Evolutionary conservation across 1,140 invertebrate genomes (phyloP).

Genomic region (Drosophila ambigua): DNA sequence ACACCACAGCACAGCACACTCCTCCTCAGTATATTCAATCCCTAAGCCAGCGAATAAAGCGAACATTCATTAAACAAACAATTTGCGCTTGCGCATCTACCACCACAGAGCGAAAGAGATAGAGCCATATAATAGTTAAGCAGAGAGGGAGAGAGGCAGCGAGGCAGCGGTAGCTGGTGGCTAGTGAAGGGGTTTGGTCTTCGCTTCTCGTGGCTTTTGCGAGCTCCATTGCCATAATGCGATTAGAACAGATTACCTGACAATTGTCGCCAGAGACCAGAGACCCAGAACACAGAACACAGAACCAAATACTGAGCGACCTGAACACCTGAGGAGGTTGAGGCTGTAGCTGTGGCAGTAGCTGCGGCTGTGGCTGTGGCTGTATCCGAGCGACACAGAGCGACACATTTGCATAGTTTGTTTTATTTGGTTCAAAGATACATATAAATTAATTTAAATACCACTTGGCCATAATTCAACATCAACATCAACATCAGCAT

Average conservation of each 20-base stretch:
- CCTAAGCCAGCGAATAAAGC: slow-evolving; percentile 42
- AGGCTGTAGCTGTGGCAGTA: neutral
- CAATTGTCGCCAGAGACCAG: slow-evolving; percentile 66
- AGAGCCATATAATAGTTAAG: slow-evolving; percentile 3
- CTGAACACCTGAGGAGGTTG: slow-evolving; percentile 72
- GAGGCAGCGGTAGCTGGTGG: neutral
- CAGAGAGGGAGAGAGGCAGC: neutral
- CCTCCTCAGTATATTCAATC: slow-evolving; percentile 17
- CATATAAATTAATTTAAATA: slow-evolving; percentile 79
- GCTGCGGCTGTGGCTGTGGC: too few species aligned
- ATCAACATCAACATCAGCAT: slow-evolving; percentile 31
- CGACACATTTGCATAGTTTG: slow-evolving; percentile 74
- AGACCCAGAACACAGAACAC: slow-evolving; percentile 1
- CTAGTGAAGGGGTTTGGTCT: neutral
- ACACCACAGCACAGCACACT: neutral
- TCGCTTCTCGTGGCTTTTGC: slow-evolving; percentile 12
- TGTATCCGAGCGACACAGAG: too few species aligned
- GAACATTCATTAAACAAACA: slow-evolving; percentile 63
- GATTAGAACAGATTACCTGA: slow-evolving; percentile 80
- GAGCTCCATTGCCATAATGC: slow-evolving; percentile 64
- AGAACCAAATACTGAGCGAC: neutral
- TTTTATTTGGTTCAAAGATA: slow-evolving; percentile 75
- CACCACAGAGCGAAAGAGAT: neutral
- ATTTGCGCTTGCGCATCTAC: slow-evolving; percentile 36
- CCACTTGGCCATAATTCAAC: slow-evolving; percentile 76